These are phyloP conservation scores for Anas bernieri DNA, from an alignment of 2,797 vertebrate genomes.

Conservation along the genomic window DNA sequence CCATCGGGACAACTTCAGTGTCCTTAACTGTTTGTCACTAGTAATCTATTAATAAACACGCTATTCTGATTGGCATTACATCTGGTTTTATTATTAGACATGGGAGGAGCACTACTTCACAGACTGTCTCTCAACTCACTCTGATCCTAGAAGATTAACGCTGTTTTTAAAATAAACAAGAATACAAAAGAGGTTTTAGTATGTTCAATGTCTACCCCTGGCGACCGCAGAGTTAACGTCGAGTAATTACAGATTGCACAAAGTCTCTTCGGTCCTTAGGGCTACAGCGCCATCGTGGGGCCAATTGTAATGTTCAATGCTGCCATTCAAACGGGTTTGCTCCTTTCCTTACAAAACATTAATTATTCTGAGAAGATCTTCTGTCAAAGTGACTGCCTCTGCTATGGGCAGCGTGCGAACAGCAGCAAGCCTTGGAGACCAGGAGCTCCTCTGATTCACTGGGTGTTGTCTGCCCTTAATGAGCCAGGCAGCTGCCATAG, in stretches of 20 bases:
- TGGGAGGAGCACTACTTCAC: neutral
- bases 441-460: rapidly evolving
- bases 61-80: neutral
- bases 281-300: slow-evolving; percentile 14
- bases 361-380: neutral
- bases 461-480: neutral
- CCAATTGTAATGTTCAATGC: neutral
- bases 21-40: neutral
- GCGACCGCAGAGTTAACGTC: rapidly evolving
- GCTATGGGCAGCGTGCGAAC: neutral
- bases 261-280: neutral
- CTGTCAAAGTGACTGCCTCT: rapidly evolving
- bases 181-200: neutral
- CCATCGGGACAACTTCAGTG: neutral
- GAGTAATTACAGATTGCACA: rapidly evolving
- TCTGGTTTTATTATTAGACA: neutral
- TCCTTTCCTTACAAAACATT: neutral
- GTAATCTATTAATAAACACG: neutral
- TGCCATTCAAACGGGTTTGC: neutral
- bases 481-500: too few relatives aligned
- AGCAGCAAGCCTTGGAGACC: neutral
- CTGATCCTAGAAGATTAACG: neutral
- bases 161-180: neutral
- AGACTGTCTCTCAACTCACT: neutral
- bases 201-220: neutral